Percentiles rank a stretch among this genome's conserved stretches.
These are phyloP conservation scores for Megamerina dolium DNA, from an alignment of 2,888 invertebrate species.

Conservation along the genomic window DNA sequence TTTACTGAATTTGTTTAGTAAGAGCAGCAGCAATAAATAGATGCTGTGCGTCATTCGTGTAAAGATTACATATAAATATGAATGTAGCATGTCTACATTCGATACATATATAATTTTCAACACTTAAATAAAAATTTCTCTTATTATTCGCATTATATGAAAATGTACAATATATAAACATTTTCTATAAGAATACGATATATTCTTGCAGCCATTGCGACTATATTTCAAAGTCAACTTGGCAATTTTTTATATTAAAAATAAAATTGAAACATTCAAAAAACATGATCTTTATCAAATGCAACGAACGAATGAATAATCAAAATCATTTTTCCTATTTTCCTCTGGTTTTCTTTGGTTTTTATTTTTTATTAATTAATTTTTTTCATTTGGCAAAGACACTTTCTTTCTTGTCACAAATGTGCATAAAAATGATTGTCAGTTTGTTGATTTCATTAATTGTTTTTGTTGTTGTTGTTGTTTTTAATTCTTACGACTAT, in stretches of 20 bases:
- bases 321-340: slow-evolving; percentile 1
- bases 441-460: slow-evolving; percentile 18
- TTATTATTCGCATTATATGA: too few relatives aligned
- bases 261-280: neutral
- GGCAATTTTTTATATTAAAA: slow-evolving; percentile 34
- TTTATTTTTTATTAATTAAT: neutral
- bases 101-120: neutral
- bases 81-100: neutral
- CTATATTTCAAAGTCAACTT: slow-evolving; percentile 40
- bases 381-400: slow-evolving; percentile 18
- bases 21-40: too few relatives aligned
- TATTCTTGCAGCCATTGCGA: slow-evolving; percentile 35
- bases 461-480: too few relatives aligned
- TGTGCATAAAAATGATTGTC: slow-evolving; percentile 18
- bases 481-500: too few relatives aligned
- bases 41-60: too few relatives aligned
- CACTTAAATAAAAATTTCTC: too few relatives aligned
- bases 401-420: neutral
- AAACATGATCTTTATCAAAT: neutral
- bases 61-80: neutral
- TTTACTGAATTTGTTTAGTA: too few relatives aligned
- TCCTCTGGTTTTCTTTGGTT: slow-evolving; percentile 3
- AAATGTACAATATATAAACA: too few relatives aligned
- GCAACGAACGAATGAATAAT: neutral
- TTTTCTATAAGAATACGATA: neutral